Evolutionary conservation across 1,140 invertebrate species (phyloP), one percentile per base, ranked within the genome.

Genomic region (Panagrolaimus sp.): DNA sequence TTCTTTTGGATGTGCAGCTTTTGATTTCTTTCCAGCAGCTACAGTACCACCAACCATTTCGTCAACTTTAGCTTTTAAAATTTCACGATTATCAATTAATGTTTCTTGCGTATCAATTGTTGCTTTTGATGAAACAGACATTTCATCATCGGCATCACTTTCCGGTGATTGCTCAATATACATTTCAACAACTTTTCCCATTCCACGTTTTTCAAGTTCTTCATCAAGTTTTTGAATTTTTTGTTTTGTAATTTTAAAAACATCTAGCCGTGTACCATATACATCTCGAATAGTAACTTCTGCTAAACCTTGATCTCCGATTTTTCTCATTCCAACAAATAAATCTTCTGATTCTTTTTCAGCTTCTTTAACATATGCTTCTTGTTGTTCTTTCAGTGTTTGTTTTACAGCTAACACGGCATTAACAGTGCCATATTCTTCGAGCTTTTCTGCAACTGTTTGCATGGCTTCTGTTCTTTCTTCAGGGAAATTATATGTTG

Each of bases 51-150:
- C 51, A 27, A 57, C 51, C 51, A 57, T 57, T 57, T 57, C 51
- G 20, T 57, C 47, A 44, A 67, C 53, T 31, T 67, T 67, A 1
- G 47, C 53, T 31, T 67, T 67, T n/a, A 67, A 65, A 1, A n/a
- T 63, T n/a, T 67, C 51, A 27, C 51, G 51, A 20, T 57, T 27
- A 57, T 57, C 51, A 20, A 42, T 23, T 57, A 20, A 9, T 13
- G 51, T 14, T 25, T 11, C 9, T 51, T 51, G 9, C n/a, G n/a
- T 13, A 9, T 57, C 51, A 4, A 27, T 57, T 27, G 51, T 14
- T 5, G n/a, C 20, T 27, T 57, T 57, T 23, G 20, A 20, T 25
- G 27, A 57, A 1, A 25, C 51, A 1, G 20, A 25, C 9, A 25
- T 57, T 23, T 57, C 51, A 57, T 57, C 51, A 57, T 57, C 51